phyloP scores from a whole-genome alignment of 2,113 vertebrate genomes.

The Alligator mississippiensis region DNA sequence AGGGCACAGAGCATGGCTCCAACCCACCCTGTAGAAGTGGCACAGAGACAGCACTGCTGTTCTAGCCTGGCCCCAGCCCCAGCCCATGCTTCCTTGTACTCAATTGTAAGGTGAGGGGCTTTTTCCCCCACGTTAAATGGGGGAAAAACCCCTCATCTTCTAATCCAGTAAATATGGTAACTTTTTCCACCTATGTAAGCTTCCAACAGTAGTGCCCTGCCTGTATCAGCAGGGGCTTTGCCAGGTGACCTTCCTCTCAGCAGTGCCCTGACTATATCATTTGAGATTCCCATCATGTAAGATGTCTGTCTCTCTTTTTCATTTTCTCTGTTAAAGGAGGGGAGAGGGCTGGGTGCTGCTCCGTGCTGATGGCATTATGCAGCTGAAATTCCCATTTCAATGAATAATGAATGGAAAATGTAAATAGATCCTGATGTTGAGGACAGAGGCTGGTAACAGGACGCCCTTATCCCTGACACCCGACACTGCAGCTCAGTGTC shows the following conservation, averaged over 20 bases:
- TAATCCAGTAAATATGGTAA: too few species aligned
- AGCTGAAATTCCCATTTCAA: slow-evolving; percentile 59
- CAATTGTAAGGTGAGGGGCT: too few species aligned
- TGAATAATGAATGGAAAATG: slow-evolving; percentile 73
- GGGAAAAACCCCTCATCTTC: not conserved
- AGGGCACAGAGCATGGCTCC: too few species aligned
- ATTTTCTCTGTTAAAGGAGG: not conserved
- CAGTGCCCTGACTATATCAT: too few species aligned
- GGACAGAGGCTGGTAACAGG: slow-evolving; percentile 60
- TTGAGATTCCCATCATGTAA: not conserved
- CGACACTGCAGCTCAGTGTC: not conserved
- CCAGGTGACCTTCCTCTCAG: not conserved
- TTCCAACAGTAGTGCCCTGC: not conserved
- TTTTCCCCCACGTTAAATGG: too few species aligned
- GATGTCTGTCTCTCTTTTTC: not conserved
- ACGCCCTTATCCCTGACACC: slow-evolving; percentile 35
- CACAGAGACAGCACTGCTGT: too few species aligned
- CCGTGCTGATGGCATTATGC: too few species aligned
- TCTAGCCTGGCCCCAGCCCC: too few species aligned
- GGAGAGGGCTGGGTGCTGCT: not conserved
- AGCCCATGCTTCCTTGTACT: too few species aligned
- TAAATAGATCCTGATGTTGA: slow-evolving; percentile 45
- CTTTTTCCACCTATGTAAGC: not conserved
- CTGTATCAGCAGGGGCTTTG: not conserved
- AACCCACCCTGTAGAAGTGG: not conserved